Base-by-base conservation (phyloP, 2,113 vertebrate species). In the Phrynosoma blainvillii region DNA sequence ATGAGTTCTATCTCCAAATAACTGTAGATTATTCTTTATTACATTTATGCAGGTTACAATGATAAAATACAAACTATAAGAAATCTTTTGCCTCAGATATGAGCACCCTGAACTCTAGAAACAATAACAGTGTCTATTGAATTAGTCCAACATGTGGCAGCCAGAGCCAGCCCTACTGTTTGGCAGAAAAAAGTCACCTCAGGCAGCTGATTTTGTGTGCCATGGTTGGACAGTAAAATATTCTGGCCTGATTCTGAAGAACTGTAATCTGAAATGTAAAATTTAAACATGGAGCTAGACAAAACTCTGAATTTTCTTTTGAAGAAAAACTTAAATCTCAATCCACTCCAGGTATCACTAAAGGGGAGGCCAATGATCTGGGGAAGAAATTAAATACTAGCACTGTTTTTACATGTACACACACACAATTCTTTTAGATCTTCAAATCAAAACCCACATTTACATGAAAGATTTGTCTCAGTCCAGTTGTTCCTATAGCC, bases 121-220 rank as follows among this genome's bases (percentile, higher is more conserved):
- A 65, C 36, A 62, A 42, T 42, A 62, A 77, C 76, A 77, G 32
- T 23, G 13, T 25, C 20, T 27, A 42, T 30, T 82, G 32, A 82
- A 66, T 27, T 27, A 42, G n/a, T 47, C 32, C 25, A 80, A 0
- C 4, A 0, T 0, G 42, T 8, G 18, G 79, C 11, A 78, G 20
- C 2, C 18, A 75, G 73, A 8, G 32, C 20, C 10, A 18, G 32
- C 7, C 32, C 73, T 75, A 36, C 73, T 36, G 14, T 70, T 25
- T 6, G 59, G 23, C 79, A 68, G 23, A 2, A 18, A 27, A 40
- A 66, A 16, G 18, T 12, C 21, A 68, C 66, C 40, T 27, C 25
- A 47, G 81, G 13, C 59, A 66, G 59, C 59, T 73, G 13, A 82
- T 36, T 59, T 82, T 40, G 13, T 23, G 25, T 42, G 16, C 30